Percentiles rank a stretch among this genome's conserved stretches.
These are phyloP conservation scores for Nothoprocta perdicaria DNA, from an alignment of 2,113 vertebrate species.

Conservation along the genomic window DNA sequence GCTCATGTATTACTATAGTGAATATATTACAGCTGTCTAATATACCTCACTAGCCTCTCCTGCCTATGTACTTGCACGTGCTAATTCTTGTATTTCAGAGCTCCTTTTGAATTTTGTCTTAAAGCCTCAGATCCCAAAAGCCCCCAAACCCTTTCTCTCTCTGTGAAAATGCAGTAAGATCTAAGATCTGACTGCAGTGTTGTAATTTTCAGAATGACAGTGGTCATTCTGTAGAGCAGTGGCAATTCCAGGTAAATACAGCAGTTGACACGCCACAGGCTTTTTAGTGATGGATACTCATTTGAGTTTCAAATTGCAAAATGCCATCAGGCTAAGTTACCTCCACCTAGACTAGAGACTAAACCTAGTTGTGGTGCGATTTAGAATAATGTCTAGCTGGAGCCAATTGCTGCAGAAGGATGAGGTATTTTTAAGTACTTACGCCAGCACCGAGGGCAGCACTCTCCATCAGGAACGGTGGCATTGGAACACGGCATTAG, in stretches of 20 bases:
- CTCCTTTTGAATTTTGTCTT: not conserved
- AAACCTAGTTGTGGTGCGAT: not conserved
- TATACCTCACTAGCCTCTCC: not conserved
- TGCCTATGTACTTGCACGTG: not conserved
- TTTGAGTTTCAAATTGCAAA: not conserved
- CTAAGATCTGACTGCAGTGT: not conserved
- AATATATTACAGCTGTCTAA: not conserved
- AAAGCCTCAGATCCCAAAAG: not conserved
- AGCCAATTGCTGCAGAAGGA: not conserved
- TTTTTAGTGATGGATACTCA: not conserved
- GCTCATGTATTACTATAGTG: too few relatives aligned
- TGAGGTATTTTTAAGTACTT: constrained; percentile 67
- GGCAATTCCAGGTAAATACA: not conserved
- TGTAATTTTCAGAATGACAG: not conserved
- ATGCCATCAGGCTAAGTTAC: not conserved
- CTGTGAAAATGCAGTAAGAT: not conserved
- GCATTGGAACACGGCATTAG: constrained; percentile 94
- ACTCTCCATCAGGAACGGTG: constrained; percentile 95
- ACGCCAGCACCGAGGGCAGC: constrained; percentile 96
- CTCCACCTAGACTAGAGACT: not conserved
- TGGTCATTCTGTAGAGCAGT: not conserved
- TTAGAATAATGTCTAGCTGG: not conserved
- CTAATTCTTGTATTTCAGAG: not conserved
- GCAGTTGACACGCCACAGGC: not conserved
- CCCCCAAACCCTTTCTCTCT: not conserved